Percentiles rank a stretch among this genome's conserved stretches.
Evolutionary conservation across 2,888 invertebrate genomes (phyloP).

Genomic region (Priocnemis perturbator): DNA sequence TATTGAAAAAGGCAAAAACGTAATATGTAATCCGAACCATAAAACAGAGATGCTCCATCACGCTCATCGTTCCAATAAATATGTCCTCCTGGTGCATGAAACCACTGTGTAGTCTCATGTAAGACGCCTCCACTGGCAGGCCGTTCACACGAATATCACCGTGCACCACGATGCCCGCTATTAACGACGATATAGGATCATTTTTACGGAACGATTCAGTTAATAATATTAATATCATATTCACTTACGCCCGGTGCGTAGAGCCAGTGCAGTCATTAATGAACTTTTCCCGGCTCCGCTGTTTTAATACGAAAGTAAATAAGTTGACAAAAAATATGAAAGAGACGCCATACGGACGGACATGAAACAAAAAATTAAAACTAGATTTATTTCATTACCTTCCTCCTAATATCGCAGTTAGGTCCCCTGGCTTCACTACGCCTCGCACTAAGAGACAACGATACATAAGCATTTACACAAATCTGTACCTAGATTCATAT

Average conservation of each 20-base stretch:
- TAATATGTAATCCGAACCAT: conserved; percentile 79
- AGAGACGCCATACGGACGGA: background rate
- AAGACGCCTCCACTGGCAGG: conserved; percentile 80
- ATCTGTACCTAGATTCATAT: conserved; percentile 12
- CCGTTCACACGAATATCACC: conserved; percentile 91
- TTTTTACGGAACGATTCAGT: background rate
- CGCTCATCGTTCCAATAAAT: conserved; percentile 90
- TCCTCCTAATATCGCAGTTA: conserved; percentile 90
- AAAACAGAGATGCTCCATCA: conserved; percentile 90
- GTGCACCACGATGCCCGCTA: conserved; percentile 81
- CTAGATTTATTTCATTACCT: conserved; percentile 77
- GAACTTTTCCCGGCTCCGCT: conserved; percentile 95
- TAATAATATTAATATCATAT: conserved; percentile 7
- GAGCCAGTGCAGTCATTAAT: conserved; percentile 88
- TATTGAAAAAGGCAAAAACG: too few species aligned
- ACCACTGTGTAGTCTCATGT: conserved; percentile 89
- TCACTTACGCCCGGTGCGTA: conserved; percentile 83
- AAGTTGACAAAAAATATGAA: background rate
- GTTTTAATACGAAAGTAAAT: background rate
- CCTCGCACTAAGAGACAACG: conserved; percentile 81
- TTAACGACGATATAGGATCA: background rate
- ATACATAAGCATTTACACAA: too few species aligned
- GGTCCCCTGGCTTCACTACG: conserved; percentile 86
- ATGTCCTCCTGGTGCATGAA: conserved; percentile 95
- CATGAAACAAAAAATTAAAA: background rate